Base-by-base conservation (phyloP, 2,113 vertebrate species). In the Chunga burmeisteri region DNA sequence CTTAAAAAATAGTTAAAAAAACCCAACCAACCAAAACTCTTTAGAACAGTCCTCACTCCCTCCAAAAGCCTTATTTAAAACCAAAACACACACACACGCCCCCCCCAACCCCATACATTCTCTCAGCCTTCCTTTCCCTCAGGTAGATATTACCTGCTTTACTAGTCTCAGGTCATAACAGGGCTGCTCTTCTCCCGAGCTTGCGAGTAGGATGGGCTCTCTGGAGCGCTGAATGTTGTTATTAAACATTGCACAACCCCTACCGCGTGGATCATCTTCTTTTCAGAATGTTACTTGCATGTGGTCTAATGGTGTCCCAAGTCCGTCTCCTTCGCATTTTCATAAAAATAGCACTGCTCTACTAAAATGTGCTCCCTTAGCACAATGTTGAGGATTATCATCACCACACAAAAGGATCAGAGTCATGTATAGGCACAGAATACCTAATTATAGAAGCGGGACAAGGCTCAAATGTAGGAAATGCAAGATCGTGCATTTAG, bases 401-500 rank as follows among this genome's bases (percentile, higher is more conserved):
- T 26, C 49, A 47, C 17, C 50, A 70, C 80, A 83, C 34, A 73
- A 88, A 90, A 92, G 80, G 55, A 92, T 73, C 25, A 36, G n/a
- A 62, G 13, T 44, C 7, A 1, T 3, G 22, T 21, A 74, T 3
- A 91, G 38, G 38, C 68, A 84, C 18, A 14, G 47, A 75, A 55
- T n/a, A 58, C 7, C 67, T 77, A 90, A 88, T 70, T 96, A 74
- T 21, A 89, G 73, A 93, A 95, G 59, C 47, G 50, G 38, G 61
- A 93, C 44, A 56, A 73, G 38, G 27, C 91, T 86, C 49, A 36
- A 81, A 66, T 0, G 1, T 7, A 59, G 81, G 73, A 93, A 89
- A 93, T 34, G 40, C 53, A 92, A 34, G 30, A 65, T 71, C 62
- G 70, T 36, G 32, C n/a, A 52, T 63, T 88, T 71, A 86, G 66